These are phyloP conservation scores for Kradibia gibbosae DNA, from an alignment of 1,140 invertebrate species.

Conservation along the genomic window DNA sequence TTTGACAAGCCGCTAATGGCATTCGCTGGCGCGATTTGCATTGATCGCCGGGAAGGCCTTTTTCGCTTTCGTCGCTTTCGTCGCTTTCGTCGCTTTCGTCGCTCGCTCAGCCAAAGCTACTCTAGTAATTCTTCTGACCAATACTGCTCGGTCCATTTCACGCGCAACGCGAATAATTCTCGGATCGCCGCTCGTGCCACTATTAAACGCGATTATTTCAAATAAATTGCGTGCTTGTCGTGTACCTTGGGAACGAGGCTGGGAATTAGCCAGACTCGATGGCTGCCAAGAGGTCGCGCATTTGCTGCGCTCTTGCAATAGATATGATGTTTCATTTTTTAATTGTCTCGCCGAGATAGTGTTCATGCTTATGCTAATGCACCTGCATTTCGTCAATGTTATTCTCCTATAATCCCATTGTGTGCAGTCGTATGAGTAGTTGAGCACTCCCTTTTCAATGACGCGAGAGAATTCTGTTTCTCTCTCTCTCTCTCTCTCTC, in stretches of 20 bases:
- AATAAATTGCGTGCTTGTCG: too few relatives aligned
- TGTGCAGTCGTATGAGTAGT: constrained; percentile 20
- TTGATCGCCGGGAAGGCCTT: too few relatives aligned
- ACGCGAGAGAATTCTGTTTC: constrained; percentile 26
- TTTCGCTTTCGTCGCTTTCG: background rate
- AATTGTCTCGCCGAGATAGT: background rate
- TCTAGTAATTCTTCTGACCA: too few relatives aligned
- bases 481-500: constrained; percentile 1
- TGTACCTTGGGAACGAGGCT: too few relatives aligned
- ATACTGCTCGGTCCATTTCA: too few relatives aligned
- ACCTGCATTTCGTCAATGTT: constrained; percentile 27
- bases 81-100: too few relatives aligned
- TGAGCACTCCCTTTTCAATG: constrained; percentile 27
- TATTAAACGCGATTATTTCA: too few relatives aligned
- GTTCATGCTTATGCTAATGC: constrained; percentile 25
- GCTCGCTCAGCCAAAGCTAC: too few relatives aligned
- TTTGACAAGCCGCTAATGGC: too few relatives aligned
- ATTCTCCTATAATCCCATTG: constrained; percentile 27
- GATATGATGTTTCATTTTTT: constrained; percentile 28
- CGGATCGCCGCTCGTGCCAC: too few relatives aligned
- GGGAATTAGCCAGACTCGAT: background rate
- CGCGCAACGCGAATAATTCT: too few relatives aligned
- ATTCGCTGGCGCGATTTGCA: too few relatives aligned
- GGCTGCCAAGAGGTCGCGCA: background rate
- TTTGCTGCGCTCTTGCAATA: background rate